Percentiles rank a stretch among this genome's conserved stretches.
phyloP scores from a whole-genome alignment of 2,888 invertebrate species.

The Lasius platythorax region DNA sequence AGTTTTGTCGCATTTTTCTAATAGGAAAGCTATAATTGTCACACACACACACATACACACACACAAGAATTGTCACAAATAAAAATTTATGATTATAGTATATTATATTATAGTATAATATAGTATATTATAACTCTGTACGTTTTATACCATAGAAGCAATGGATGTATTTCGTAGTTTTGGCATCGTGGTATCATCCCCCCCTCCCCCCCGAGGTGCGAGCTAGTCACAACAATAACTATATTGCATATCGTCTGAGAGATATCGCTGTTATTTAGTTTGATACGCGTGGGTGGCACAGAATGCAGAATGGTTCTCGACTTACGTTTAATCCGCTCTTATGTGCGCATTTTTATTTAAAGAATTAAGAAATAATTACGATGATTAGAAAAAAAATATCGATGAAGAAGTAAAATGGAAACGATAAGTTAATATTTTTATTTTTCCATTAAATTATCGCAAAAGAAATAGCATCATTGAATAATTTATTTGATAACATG shows the following conservation, averaged over 20 bases:
- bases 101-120: too few relatives aligned
- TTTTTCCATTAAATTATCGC: neutral
- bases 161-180: slow-evolving; percentile 23
- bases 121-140: neutral
- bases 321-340: neutral
- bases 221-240: slow-evolving; percentile 71
- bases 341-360: slow-evolving; percentile 4
- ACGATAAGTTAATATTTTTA: neutral
- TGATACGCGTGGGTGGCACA: slow-evolving; percentile 33
- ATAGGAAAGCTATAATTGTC: neutral
- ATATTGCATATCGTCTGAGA: slow-evolving; percentile 61
- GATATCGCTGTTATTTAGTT: slow-evolving; percentile 42
- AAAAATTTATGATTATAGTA: neutral
- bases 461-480: neutral
- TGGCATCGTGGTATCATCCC: slow-evolving; percentile 35
- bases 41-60: too few relatives aligned
- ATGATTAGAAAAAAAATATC: neutral
- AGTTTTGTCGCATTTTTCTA: neutral
- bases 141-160: neutral
- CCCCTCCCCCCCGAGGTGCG: slow-evolving; percentile 8
- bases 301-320: neutral
- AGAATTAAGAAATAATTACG: neutral
- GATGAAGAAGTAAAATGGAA: neutral
- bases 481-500: slow-evolving; percentile 9
- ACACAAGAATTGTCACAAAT: neutral